Base-by-base conservation (phyloP, 1,140 invertebrate species). In the Luehdorfia chinensis region DNA sequence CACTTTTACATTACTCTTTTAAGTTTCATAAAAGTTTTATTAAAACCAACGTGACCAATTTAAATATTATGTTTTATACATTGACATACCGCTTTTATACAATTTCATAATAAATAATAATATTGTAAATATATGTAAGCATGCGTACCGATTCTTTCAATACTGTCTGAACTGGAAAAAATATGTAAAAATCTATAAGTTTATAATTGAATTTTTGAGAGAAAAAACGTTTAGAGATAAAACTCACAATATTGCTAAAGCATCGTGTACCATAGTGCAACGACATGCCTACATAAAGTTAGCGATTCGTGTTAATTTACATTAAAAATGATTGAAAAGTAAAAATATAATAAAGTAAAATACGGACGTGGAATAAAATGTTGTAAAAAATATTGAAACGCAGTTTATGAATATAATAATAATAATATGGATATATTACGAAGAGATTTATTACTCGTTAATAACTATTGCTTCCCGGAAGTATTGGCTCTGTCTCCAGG, bases 401-500 rank as follows among this genome's bases (percentile, higher is more conserved):
- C 65, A 77, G 55, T 75, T 58, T 56, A 75, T 71, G 59, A 76
- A 65, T 70, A 74, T 67, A 69, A 75, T 72, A 70, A 66, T 63
- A 61, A 73, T 64, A 74, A 61, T 55, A 70, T 60, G 65, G 72
- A 77, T 79, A 76, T 83, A 87, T 78, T 79, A 86, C 74, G 77
- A 83, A 86, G 68, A 84, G 69, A 74, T 72, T 75, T 70, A 85
- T 88, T 88, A 88, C 86, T 88, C 86, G 75, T 86, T 81, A 75
- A 86, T 90, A 87, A 90, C 93, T 90, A 96, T 94, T 89, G 94
- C 94, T 91, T 96, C 94, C 92, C 92, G 94, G 94, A 96, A 96
- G 93, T 96, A 93, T 89, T 94, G 91, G 92, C 94, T 96, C 93
- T 94, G 93, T 91, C 94, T 94, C 95, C 95, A 96, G 90, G 94